These are phyloP conservation scores for Mesopsocus fuscifrons DNA, from an alignment of 2,888 invertebrate genomes.

Conservation along the genomic window DNA sequence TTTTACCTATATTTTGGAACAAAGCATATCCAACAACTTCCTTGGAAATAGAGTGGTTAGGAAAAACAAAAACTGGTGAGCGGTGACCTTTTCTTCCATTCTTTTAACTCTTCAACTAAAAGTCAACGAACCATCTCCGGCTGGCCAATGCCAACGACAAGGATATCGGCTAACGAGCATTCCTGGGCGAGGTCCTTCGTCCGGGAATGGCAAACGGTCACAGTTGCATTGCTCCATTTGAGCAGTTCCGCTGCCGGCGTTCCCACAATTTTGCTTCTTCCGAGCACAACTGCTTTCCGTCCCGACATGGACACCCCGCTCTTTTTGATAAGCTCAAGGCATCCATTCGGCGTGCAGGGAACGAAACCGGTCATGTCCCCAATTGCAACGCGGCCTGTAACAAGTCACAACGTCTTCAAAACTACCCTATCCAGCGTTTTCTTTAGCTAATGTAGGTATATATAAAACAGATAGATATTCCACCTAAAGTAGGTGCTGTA, in stretches of 20 bases:
- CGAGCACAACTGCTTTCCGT: conserved; percentile 78
- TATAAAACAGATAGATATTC: too few relatives aligned
- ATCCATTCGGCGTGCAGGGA: conserved; percentile 94
- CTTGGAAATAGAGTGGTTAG: too few relatives aligned
- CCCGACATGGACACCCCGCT: conserved; percentile 62
- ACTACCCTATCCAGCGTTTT: too few relatives aligned
- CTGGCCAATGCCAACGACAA: conserved; percentile 90
- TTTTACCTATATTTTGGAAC: too few relatives aligned
- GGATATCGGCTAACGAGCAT: conserved; percentile 68
- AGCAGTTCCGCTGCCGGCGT: conserved; percentile 86
- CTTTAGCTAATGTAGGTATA: too few relatives aligned
- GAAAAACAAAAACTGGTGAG: too few relatives aligned
- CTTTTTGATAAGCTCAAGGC: conserved; percentile 73
- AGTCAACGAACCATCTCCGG: conserved; percentile 76
- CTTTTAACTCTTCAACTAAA: too few relatives aligned
- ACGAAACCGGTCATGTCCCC: conserved; percentile 80
- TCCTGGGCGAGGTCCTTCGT: conserved; percentile 62
- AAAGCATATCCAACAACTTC: too few relatives aligned
- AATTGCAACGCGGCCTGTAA: conserved; percentile 43
- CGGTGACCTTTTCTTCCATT: too few relatives aligned
- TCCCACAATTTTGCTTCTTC: conserved; percentile 95
- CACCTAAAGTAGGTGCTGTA: too few relatives aligned
- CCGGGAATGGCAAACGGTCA: conserved; percentile 91
- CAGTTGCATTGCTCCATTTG: conserved; percentile 93
- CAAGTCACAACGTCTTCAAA: too few relatives aligned